These are phyloP conservation scores for Acronicta alni DNA, from an alignment of 2,888 invertebrate species.

Conservation along the genomic window DNA sequence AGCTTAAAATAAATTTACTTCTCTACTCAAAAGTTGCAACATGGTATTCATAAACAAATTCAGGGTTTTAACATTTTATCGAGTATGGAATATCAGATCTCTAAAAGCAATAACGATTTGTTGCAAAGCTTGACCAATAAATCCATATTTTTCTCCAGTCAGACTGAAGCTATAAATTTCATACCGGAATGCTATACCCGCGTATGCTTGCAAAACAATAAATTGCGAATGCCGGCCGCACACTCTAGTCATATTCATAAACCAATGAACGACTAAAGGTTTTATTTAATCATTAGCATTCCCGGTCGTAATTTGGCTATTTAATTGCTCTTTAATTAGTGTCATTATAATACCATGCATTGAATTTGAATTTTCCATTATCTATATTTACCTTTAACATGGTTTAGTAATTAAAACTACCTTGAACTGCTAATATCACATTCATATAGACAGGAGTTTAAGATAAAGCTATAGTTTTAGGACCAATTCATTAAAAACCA, in stretches of 20 bases:
- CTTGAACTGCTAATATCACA: no score
- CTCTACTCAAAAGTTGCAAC: constrained; percentile 4
- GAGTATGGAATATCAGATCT: constrained; percentile 55
- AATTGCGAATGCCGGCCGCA: constrained; percentile 75
- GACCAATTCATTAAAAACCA: no score
- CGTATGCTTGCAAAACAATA: constrained; percentile 82
- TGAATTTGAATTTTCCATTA: constrained; percentile 22
- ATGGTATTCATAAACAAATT: constrained; percentile 26
- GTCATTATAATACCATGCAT: constrained; percentile 15
- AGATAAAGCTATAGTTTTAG: no score
- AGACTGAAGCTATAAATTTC: constrained; percentile 79
- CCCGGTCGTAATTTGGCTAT: constrained; percentile 25
- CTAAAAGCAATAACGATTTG: constrained; percentile 74
- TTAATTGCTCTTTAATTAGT: constrained; percentile 34
- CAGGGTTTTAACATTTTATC: constrained; percentile 47
- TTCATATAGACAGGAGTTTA: no score
- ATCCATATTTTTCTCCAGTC: constrained; percentile 80
- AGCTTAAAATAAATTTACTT: background rate
- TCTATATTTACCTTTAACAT: constrained; percentile 18
- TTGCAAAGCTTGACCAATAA: constrained; percentile 74
- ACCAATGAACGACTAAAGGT: constrained; percentile 62
- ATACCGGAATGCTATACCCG: constrained; percentile 73
- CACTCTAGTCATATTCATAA: constrained; percentile 69
- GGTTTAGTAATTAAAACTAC: constrained; percentile 1
- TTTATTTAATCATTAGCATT: constrained; percentile 65